Conservation (phyloP, 2,888 invertebrate genomes). For the Keiferia lycopersicella region DNA sequence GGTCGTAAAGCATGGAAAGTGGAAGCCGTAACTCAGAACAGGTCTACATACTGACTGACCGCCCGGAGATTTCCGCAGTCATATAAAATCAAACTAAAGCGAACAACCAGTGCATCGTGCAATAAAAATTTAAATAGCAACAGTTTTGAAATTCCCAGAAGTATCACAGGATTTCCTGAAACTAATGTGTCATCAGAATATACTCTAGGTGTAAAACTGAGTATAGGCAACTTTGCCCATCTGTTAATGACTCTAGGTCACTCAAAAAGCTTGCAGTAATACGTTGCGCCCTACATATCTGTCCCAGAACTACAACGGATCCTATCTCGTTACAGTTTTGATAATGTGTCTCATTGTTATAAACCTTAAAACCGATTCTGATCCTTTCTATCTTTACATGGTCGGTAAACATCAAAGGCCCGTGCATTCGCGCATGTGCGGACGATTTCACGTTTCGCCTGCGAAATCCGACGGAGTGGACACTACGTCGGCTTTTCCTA, state of each 20-base stretch:
- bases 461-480: slow-evolving; percentile 45
- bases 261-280: too few relatives aligned
- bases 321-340: background rate
- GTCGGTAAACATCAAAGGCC: slow-evolving; percentile 51
- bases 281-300: too few relatives aligned
- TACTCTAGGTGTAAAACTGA: too few relatives aligned
- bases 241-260: too few relatives aligned
- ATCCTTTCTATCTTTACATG: background rate
- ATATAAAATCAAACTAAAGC: slow-evolving; percentile 2
- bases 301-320: background rate
- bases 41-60: background rate
- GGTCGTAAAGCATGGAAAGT: slow-evolving; percentile 15
- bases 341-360: background rate
- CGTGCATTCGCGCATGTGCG: slow-evolving; percentile 59
- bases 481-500: slow-evolving; percentile 41
- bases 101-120: slow-evolving; percentile 8
- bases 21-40: slow-evolving; percentile 15
- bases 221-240: too few relatives aligned
- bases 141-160: background rate
- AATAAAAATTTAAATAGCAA: background rate
- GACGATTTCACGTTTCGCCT: slow-evolving; percentile 46
- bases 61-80: background rate
- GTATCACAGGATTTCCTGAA: too few relatives aligned
- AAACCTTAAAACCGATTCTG: background rate
- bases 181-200: background rate